A percentile compares a stretch with the other conserved stretches of the same genome.
These are phyloP conservation scores for Tipula confusa DNA, from an alignment of 2,888 invertebrate genomes.

Conservation along the genomic window DNA sequence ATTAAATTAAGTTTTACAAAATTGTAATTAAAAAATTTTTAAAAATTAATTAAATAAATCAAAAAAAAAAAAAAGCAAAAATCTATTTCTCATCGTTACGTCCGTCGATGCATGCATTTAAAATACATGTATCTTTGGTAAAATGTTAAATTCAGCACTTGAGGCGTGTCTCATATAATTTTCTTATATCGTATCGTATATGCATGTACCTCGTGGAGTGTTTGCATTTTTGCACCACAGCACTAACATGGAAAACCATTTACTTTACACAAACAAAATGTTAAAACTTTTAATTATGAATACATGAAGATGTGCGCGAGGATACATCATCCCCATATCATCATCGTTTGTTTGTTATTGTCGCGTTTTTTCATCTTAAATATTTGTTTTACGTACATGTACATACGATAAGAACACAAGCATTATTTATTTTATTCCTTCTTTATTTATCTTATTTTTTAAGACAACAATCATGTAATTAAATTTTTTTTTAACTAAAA, in stretches of 20 bases:
- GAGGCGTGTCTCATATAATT: slow-evolving; percentile 3
- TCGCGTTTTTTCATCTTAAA: slow-evolving; percentile 3
- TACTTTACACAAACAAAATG: neutral
- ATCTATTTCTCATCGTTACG: neutral
- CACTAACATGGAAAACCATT: neutral
- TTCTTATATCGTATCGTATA: neutral
- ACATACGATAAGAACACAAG: neutral
- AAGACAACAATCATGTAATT: slow-evolving; percentile 12
- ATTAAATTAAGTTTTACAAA: neutral
- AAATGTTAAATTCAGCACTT: neutral
- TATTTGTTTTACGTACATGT: neutral
- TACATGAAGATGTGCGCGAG: neutral
- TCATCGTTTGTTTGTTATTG: neutral
- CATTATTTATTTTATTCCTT: neutral
- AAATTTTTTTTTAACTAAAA: neutral
- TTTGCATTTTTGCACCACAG: neutral
- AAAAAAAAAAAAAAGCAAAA: neutral
- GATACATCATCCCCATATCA: neutral
- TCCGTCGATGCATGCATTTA: neutral
- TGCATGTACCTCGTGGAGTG: neutral
- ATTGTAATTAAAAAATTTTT: neutral
- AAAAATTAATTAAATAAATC: neutral
- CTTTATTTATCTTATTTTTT: neutral
- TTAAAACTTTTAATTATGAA: neutral
- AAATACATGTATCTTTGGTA: neutral